Evolutionary conservation across 2,888 invertebrate genomes (phyloP).

Genomic region (Mayetiola destructor): DNA sequence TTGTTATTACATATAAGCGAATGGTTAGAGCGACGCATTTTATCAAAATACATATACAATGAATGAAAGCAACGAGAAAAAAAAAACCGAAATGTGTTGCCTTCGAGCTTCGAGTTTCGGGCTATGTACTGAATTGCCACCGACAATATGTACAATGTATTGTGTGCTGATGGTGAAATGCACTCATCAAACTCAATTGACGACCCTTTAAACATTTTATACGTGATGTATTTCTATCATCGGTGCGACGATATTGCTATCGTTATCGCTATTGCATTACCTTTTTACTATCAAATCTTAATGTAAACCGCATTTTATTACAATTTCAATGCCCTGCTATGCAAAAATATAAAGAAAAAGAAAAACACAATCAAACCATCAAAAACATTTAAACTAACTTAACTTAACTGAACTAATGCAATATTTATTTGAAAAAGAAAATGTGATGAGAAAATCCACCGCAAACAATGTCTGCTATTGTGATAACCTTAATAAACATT

Average conservation of each 20-base stretch:
- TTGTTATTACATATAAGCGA: too few relatives aligned
- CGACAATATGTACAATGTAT: too few relatives aligned
- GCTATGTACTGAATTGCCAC: too few relatives aligned
- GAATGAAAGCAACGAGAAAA: too few relatives aligned
- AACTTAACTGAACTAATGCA: neutral
- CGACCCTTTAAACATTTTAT: slow-evolving; percentile 11
- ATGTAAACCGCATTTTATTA: neutral
- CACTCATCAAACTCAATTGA: slow-evolving; percentile 11
- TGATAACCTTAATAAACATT: slow-evolving; percentile 5
- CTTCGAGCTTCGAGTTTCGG: too few relatives aligned
- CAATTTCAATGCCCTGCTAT: too few relatives aligned
- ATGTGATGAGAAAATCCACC: too few relatives aligned
- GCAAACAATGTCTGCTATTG: too few relatives aligned
- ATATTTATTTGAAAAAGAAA: slow-evolving; percentile 7
- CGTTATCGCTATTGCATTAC: neutral
- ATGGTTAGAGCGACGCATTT: too few relatives aligned
- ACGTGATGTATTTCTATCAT: neutral
- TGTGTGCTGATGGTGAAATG: slow-evolving; percentile 8
- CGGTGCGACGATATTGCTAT: neutral
- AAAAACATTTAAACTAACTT: neutral
- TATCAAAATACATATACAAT: too few relatives aligned
- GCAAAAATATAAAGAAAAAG: too few relatives aligned
- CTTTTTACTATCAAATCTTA: neutral
- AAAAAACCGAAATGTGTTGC: too few relatives aligned
- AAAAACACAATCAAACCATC: neutral